Evolutionary conservation across 2,888 invertebrate species (phyloP), one percentile per base, ranked within the genome.

Genomic region (Drymonia ruficornis): DNA sequence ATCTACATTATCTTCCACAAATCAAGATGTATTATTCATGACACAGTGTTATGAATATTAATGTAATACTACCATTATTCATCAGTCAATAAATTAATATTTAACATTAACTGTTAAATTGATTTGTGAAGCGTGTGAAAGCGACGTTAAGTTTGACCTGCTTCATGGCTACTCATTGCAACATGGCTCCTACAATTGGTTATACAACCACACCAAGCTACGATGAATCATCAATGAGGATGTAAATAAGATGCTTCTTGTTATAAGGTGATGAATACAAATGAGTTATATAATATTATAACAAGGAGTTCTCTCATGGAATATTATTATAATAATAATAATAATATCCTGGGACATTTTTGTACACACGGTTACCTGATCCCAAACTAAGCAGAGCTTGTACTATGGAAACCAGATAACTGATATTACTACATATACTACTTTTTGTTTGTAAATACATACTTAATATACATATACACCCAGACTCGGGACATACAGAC

Each of bases 121-220:
- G 78, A 71, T 76, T 77, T 79, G 71, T 84, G 76, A 83, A 84
- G 84, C 80, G 54, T 81, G 76, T 81, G 74, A 80, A 78, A 78
- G 60, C 72, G 80, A 84, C 81, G 81, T 80, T 78, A 65, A 58
- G 40, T 23, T 50, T 62, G 62, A 65, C 59, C 65, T 55, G 59
- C 50, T 67, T 67, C 46, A 70, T 70, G 52, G 55, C 38, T 65
- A 49, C 44, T 65, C 45, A 60, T 60, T 56, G 49, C 57, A 54
- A 53, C 44, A 61, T 64, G 50, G 8, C 40, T 55, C 38, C 63
- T 62, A 61, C 53, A 64, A 53, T 58, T 52, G 42, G 49, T 67
- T 65, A 57, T 63, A 61, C 50, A 63, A 67, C 57, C 44, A 61
- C 49, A 56, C 52, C 0, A 9, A 55, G 56, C 58, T 71, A 51